These are phyloP conservation scores for Galemys pyrenaicus DNA, from an alignment of 2,113 vertebrate species.

Conservation along the genomic window DNA sequence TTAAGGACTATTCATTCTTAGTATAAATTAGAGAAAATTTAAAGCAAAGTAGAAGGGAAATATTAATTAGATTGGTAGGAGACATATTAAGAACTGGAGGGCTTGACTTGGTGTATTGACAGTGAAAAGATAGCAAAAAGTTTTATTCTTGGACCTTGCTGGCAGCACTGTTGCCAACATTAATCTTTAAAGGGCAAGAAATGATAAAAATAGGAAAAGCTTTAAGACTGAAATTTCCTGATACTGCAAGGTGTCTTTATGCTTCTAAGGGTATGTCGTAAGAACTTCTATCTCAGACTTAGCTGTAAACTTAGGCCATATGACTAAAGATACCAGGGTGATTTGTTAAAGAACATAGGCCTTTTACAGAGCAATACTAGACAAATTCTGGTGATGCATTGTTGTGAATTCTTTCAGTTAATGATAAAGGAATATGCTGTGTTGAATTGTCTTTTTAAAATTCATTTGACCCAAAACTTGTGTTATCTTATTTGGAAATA, in stretches of 20 bases:
- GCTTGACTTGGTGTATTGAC: background rate
- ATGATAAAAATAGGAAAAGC: background rate
- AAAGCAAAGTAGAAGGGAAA: background rate
- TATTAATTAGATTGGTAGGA: background rate
- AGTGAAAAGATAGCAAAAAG: background rate
- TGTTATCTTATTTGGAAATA: background rate
- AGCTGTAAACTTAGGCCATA: background rate
- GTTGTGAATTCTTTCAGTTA: background rate
- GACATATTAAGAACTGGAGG: background rate
- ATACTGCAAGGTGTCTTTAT: background rate
- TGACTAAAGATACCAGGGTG: background rate
- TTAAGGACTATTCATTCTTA: background rate
- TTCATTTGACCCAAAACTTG: background rate
- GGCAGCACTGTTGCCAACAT: background rate
- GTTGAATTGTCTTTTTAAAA: background rate
- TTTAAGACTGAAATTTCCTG: background rate
- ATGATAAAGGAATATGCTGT: background rate
- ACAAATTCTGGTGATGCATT: background rate
- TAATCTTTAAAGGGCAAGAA: background rate
- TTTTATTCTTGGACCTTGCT: background rate
- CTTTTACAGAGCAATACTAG: background rate
- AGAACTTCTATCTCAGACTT: background rate
- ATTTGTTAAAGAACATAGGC: background rate
- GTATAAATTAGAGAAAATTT: background rate
- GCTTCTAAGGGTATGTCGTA: background rate